phyloP scores from a whole-genome alignment of 30 jellyfish, hydroid and myxozoan genomes.

The Turritopsis dohrnii region DNA sequence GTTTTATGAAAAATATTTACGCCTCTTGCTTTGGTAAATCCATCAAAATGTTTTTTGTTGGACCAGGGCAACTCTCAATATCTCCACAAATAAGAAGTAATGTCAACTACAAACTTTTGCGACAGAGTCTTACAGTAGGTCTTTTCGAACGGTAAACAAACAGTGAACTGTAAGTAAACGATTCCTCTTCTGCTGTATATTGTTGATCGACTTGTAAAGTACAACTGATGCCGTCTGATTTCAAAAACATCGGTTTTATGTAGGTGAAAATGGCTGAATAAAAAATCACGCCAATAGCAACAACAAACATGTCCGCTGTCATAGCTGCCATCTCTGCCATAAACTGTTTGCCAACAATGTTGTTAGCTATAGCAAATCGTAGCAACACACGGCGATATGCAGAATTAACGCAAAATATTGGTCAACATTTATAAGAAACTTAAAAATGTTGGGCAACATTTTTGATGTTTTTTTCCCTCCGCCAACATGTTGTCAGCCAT shows the following conservation, averaged over 20 bases:
- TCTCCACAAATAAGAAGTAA: conserved; percentile 6
- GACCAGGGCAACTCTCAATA: conserved; percentile 2
- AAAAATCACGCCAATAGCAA: conserved; percentile 9
- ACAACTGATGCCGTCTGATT: conserved; percentile 8
- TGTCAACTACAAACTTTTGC: conserved; percentile 1
- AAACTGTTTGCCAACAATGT: too few relatives aligned
- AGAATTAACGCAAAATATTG: too few relatives aligned
- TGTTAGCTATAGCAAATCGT: too few relatives aligned
- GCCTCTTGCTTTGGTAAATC: neutral
- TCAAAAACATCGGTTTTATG: conserved; percentile 8
- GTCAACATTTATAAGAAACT: too few relatives aligned
- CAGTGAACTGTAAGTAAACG: conserved; percentile 3
- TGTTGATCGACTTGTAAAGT: conserved; percentile 3
- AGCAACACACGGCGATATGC: too few relatives aligned
- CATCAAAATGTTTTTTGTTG: neutral
- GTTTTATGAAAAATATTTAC: neutral
- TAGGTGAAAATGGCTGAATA: neutral
- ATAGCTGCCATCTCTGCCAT: neutral
- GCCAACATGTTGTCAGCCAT: too few relatives aligned
- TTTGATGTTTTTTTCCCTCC: too few relatives aligned
- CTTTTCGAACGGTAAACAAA: neutral
- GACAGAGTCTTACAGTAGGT: neutral
- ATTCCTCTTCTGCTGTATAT: neutral
- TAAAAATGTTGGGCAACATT: too few relatives aligned
- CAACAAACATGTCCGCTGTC: conserved; percentile 6